phyloP scores from a whole-genome alignment of 2,113 vertebrate species.

The Salvelinus fontinalis region DNA sequence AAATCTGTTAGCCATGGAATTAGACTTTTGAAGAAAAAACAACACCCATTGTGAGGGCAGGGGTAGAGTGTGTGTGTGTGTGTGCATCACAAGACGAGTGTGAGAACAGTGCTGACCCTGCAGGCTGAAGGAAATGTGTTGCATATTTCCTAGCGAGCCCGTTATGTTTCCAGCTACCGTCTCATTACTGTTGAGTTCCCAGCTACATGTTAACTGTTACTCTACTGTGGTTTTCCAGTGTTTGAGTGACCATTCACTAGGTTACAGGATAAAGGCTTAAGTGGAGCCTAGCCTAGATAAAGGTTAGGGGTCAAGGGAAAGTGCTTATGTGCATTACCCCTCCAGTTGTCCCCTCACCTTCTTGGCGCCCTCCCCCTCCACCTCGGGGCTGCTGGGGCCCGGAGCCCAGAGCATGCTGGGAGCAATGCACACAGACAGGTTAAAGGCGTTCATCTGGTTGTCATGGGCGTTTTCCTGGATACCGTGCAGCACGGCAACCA shows the following conservation, averaged over 20 bases:
- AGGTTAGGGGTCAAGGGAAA: too few relatives aligned
- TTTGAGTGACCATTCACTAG: not conserved
- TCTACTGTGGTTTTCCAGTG: not conserved
- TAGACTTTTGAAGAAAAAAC: not conserved
- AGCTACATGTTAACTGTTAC: not conserved
- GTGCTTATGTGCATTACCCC: too few relatives aligned
- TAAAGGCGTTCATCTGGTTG: constrained; percentile 93
- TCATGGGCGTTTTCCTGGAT: constrained; percentile 80
- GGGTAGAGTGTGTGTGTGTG: not conserved
- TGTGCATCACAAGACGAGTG: not conserved
- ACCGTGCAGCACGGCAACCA: constrained; percentile 81
- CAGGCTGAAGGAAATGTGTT: not conserved
- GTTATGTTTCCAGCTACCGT: too few relatives aligned
- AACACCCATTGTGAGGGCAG: not conserved
- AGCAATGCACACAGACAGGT: constrained; percentile 89
- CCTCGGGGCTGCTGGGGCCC: constrained; percentile 73
- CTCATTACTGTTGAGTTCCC: not conserved
- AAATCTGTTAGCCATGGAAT: not conserved
- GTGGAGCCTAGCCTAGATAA: not conserved
- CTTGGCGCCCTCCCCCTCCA: constrained; percentile 83
- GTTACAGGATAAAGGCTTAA: not conserved
- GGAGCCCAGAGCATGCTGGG: constrained; percentile 93
- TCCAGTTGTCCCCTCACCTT: constrained; percentile 64
- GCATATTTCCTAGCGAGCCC: not conserved
- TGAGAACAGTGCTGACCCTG: not conserved